Base-by-base conservation (phyloP, 1,140 invertebrate genomes). In the Aphis gossypii region DNA sequence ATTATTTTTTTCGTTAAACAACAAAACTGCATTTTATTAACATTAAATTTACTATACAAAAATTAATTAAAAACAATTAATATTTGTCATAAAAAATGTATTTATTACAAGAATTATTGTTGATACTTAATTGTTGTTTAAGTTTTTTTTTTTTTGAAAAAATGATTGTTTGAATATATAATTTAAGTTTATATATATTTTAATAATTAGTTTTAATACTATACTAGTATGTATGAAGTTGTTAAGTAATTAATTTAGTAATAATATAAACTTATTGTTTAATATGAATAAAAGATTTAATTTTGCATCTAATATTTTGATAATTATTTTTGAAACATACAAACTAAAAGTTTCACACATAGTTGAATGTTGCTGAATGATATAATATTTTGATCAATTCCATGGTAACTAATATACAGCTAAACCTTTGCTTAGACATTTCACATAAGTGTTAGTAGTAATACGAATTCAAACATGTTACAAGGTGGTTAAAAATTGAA, bases 131-230 rank as follows among this genome's bases (percentile, higher is more conserved):
- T 23, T 84, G 38, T 44, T 46, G 44, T 86, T 0, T 86, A n/a
- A 86, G 23, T 25, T 46, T 41, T 46, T 41, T n/a, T n/a, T 30
- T 86, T 86, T 35, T 35, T 35, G 35, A 11, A 86, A 46, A 86
- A 86, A 30, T 60, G 25, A 60, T 60, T 60, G 56, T 60, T 60
- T 60, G 30, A 60, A 60, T 60, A n/a, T 76, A 76, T 76, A 35
- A 76, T 76, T 76, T 76, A 76, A 76, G 60, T 76, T 76, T 18
- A 76, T n/a, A 76, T 76, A 76, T 76, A 76, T 76, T n/a, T 76
- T n/a, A 76, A 76, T 76, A 76, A 76, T 20, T n/a, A 76, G 60
- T 0, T 76, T 35, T 76, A n/a, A 76, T n/a, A 18, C 14, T 76
- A 18, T 76, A 76, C n/a, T 76, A 18, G 60, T 76, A 76, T 35